Evolutionary conservation across 2,797 vertebrate genomes (phyloP).

Genomic region (Helostoma temminkii): DNA sequence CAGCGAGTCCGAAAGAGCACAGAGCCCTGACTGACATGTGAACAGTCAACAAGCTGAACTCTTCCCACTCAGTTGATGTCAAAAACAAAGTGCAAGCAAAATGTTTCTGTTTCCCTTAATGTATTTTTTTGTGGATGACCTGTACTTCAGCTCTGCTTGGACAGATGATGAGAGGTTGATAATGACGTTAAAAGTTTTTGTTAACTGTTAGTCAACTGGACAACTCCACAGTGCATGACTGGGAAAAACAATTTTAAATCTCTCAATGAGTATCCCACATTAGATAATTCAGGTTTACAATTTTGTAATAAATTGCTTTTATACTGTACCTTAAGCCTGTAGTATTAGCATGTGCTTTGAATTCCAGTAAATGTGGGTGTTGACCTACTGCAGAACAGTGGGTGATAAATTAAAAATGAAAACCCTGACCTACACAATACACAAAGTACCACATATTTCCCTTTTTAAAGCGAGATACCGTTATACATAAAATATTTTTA

Average conservation of each 20-base stretch:
- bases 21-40: constrained; percentile 50
- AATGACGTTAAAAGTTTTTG: constrained; percentile 26
- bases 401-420: background rate
- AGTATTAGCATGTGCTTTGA: no score
- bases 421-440: background rate
- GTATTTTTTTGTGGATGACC: constrained; percentile 8
- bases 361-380: no score
- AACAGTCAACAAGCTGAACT: constrained; percentile 66
- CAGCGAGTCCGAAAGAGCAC: constrained; percentile 33
- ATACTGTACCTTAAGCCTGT: no score
- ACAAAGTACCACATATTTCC: background rate
- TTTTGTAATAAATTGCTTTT: no score
- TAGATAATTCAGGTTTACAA: no score
- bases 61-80: constrained; percentile 31
- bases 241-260: background rate
- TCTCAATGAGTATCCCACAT: background rate
- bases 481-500: background rate
- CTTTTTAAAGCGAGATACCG: background rate
- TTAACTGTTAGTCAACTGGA: background rate
- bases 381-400: background rate
- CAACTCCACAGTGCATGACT: background rate
- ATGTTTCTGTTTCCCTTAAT: constrained; percentile 1
- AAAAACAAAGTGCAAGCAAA: constrained; percentile 24
- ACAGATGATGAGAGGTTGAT: constrained; percentile 30
- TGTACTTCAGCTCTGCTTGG: constrained; percentile 25